phyloP scores from a whole-genome alignment of 2,888 invertebrate genomes.

The Caenorhabditis becei region DNA sequence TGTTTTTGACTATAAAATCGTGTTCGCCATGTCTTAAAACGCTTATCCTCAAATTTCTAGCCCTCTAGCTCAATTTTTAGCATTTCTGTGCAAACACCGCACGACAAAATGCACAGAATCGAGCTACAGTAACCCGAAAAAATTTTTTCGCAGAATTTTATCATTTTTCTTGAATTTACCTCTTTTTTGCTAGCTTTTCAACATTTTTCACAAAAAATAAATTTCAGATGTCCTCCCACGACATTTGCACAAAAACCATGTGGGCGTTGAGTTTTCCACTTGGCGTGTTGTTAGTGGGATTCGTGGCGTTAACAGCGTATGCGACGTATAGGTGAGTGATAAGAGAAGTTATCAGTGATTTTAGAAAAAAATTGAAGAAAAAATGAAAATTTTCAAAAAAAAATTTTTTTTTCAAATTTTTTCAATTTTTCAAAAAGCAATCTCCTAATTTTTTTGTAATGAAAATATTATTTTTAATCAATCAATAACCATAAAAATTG shows the following conservation, averaged over 20 bases:
- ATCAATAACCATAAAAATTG: neutral
- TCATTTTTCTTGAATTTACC: neutral
- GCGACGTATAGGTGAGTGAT: slow-evolving; percentile 48
- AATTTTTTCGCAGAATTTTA: too few species aligned
- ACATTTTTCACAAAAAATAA: neutral
- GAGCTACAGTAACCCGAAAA: too few species aligned
- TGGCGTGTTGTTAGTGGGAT: slow-evolving; percentile 29
- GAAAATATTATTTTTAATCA: neutral
- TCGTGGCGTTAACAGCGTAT: slow-evolving; percentile 47
- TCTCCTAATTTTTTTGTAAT: neutral
- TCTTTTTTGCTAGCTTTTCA: neutral
- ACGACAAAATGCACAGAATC: too few species aligned
- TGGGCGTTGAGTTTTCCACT: slow-evolving; percentile 52
- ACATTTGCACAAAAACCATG: slow-evolving; percentile 57
- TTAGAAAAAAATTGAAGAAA: too few species aligned
- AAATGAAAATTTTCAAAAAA: too few species aligned
- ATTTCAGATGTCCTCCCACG: slow-evolving; percentile 19
- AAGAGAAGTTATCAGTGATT: neutral
- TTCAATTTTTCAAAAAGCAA: too few species aligned
- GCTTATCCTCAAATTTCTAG: too few species aligned
- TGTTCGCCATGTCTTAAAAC: too few species aligned
- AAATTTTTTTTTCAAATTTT: neutral
- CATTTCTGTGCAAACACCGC: too few species aligned
- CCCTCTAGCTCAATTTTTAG: too few species aligned
- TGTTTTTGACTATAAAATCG: too few species aligned